These are phyloP conservation scores for Drosophila yooni DNA, from an alignment of 2,888 invertebrate genomes.

Conservation along the genomic window DNA sequence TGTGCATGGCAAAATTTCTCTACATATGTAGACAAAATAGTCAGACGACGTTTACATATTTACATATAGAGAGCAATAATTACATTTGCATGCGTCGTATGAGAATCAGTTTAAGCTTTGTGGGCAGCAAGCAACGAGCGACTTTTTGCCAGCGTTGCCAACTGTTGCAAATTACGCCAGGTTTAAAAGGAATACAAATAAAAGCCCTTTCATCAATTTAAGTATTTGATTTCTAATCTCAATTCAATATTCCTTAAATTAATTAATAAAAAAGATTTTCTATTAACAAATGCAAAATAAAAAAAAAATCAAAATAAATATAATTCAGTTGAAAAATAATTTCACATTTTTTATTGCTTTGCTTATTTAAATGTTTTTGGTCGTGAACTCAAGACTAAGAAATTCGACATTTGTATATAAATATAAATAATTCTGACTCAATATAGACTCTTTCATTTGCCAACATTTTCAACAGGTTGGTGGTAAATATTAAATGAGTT, in stretches of 20 bases:
- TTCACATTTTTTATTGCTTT: background rate
- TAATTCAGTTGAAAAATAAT: background rate
- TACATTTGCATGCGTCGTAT: conserved; percentile 14
- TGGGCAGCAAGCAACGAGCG: background rate
- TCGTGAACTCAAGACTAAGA: background rate
- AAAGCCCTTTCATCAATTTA: background rate
- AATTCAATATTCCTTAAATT: background rate
- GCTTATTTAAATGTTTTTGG: background rate
- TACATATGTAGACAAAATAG: conserved; percentile 34
- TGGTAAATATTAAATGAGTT: conserved; percentile 55
- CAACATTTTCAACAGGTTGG: conserved; percentile 53
- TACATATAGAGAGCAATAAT: conserved; percentile 18
- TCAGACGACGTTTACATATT: conserved; percentile 21
- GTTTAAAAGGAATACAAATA: background rate
- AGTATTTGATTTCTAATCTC: background rate
- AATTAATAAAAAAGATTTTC: background rate
- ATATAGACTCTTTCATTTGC: conserved; percentile 33
- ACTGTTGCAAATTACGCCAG: conserved; percentile 53
- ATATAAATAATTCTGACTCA: conserved; percentile 42
- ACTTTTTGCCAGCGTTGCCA: conserved; percentile 32
- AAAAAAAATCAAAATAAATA: background rate
- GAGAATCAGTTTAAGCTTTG: background rate
- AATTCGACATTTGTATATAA: conserved; percentile 9
- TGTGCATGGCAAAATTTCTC: conserved; percentile 31
- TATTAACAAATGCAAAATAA: background rate